These are phyloP conservation scores for Heterodera filipjevi DNA, from an alignment of 2,888 invertebrate species.

Conservation along the genomic window DNA sequence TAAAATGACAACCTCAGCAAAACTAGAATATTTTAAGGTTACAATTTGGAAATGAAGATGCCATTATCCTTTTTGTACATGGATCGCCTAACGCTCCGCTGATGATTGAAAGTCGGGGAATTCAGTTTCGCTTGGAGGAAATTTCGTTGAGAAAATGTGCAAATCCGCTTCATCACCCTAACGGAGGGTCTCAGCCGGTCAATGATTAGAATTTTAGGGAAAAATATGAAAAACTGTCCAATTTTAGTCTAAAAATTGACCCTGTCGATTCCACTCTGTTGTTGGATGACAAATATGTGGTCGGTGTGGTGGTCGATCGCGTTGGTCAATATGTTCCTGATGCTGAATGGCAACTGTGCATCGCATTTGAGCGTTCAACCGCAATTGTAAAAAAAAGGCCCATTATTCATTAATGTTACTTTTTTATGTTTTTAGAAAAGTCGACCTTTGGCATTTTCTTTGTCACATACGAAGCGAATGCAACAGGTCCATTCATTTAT, in stretches of 20 bases:
- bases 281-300: neutral
- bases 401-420: neutral
- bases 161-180: neutral
- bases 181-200: neutral
- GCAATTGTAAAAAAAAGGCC: neutral
- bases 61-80: neutral
- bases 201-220: neutral
- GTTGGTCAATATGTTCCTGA: neutral
- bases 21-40: no score
- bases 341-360: neutral
- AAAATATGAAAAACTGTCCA: neutral
- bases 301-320: neutral
- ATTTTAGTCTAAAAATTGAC: neutral
- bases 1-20: no score
- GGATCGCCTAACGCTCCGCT: neutral
- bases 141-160: neutral
- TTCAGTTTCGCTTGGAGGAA: neutral
- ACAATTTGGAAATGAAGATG: neutral
- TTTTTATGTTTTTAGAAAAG: neutral
- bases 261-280: neutral
- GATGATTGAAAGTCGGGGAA: neutral
- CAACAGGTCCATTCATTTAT: neutral
- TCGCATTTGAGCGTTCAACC: neutral
- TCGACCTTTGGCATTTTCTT: neutral
- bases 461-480: constrained; percentile 4